A percentile compares a stretch with the other conserved stretches of the same genome.
Evolutionary conservation across 2,888 invertebrate genomes (phyloP).

Genomic region (Diaprepes abbreviatus): DNA sequence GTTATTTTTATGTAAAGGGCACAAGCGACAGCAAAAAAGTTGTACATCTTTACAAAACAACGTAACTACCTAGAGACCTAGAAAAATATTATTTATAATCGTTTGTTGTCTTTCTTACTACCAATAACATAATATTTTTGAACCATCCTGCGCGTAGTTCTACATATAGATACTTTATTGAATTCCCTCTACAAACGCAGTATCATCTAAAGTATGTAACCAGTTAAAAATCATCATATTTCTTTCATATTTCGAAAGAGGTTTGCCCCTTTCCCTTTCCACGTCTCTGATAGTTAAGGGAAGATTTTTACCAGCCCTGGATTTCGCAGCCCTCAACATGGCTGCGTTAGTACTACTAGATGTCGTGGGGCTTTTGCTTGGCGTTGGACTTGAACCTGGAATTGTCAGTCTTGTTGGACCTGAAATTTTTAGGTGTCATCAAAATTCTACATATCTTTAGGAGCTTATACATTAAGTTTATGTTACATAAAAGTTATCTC

Average conservation of each 20-base stretch:
- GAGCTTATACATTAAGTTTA: too few relatives aligned
- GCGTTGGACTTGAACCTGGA: conserved; percentile 61
- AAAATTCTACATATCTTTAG: too few relatives aligned
- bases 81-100: too few relatives aligned
- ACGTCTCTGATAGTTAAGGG: conserved; percentile 83
- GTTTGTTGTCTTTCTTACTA: too few relatives aligned
- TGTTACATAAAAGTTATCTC: too few relatives aligned
- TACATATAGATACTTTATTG: conserved; percentile 61
- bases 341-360: conserved; percentile 67
- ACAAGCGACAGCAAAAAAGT: too few relatives aligned
- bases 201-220: conserved; percentile 89
- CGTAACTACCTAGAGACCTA: too few relatives aligned
- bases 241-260: conserved; percentile 89
- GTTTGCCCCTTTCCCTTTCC: conserved; percentile 85
- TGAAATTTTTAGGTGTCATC: too few relatives aligned
- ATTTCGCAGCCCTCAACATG: conserved; percentile 66
- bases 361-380: conserved; percentile 60
- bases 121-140: too few relatives aligned
- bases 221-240: conserved; percentile 97
- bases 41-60: too few relatives aligned
- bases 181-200: conserved; percentile 70
- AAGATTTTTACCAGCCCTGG: conserved; percentile 69
- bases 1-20: too few relatives aligned
- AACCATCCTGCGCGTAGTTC: too few relatives aligned
- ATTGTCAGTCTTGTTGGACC: conserved; percentile 65